phyloP scores from a whole-genome alignment of 2,888 invertebrate genomes.

The Peribatodes rhomboidaria region DNA sequence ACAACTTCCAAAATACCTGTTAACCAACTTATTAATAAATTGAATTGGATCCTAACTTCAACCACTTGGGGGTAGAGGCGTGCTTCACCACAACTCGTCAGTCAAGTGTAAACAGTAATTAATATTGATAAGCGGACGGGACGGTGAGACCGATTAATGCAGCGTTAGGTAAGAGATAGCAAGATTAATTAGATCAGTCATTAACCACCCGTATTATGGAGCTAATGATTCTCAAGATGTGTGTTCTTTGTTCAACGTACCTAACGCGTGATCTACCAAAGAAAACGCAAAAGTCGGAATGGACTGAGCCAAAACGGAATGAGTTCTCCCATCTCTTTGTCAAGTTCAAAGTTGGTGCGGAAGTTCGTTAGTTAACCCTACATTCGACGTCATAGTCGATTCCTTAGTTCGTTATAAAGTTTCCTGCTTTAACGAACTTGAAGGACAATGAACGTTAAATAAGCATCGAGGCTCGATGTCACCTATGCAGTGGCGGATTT shows the following conservation, averaged over 20 bases:
- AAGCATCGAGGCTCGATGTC: too few species aligned
- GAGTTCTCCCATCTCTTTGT: background rate
- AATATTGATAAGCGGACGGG: conserved; percentile 42
- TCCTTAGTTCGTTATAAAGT: background rate
- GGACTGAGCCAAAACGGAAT: background rate
- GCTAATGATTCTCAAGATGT: too few species aligned
- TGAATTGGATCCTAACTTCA: conserved; percentile 35
- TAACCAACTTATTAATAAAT: conserved; percentile 36
- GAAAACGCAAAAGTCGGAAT: background rate
- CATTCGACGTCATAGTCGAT: background rate
- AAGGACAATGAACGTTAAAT: background rate
- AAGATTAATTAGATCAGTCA: conserved; percentile 3
- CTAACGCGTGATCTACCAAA: too few species aligned
- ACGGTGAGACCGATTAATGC: conserved; percentile 10
- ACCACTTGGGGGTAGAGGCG: conserved; percentile 28
- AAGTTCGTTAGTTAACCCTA: background rate
- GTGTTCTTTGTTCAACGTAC: background rate
- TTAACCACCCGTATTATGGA: too few species aligned
- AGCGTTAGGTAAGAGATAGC: background rate
- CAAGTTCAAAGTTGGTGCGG: conserved; percentile 4
- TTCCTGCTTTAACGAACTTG: background rate
- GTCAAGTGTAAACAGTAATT: conserved; percentile 23
- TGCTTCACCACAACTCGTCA: conserved; percentile 6
- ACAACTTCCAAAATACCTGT: background rate
- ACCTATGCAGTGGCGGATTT: too few species aligned